These are phyloP conservation scores for Tetragonula carbonaria DNA, from an alignment of 2,888 invertebrate species.

Conservation along the genomic window DNA sequence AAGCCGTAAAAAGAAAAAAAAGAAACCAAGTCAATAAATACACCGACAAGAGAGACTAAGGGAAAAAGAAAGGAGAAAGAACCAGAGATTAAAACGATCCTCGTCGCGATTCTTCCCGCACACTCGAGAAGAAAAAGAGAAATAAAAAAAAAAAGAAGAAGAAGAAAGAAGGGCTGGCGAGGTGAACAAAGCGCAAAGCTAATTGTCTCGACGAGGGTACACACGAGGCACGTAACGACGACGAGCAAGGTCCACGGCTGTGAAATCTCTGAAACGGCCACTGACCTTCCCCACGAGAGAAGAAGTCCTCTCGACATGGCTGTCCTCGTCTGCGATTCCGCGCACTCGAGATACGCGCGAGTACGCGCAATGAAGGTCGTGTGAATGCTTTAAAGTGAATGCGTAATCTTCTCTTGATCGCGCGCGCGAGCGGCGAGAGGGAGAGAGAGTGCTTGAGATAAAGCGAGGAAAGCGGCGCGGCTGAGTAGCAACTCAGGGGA, in stretches of 20 bases:
- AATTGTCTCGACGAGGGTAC: not conserved
- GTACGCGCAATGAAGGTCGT: constrained; percentile 56
- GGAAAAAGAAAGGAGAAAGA: too few species aligned
- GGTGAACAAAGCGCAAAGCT: not conserved
- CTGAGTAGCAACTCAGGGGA: constrained; percentile 7
- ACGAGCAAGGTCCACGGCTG: constrained; percentile 10
- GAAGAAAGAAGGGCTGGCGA: too few species aligned
- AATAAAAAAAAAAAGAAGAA: too few species aligned
- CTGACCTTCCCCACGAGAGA: constrained; percentile 46
- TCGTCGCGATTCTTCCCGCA: too few species aligned
- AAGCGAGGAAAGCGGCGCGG: constrained; percentile 28
- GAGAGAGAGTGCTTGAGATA: constrained; percentile 45
- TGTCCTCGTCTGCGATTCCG: constrained; percentile 43
- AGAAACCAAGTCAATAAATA: too few species aligned
- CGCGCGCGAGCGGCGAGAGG: not conserved
- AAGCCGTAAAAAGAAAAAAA: too few species aligned
- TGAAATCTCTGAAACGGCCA: constrained; percentile 52
- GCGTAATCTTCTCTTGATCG: constrained; percentile 48
- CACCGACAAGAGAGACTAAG: too few species aligned
- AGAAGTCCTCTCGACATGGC: constrained; percentile 21
- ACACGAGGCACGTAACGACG: not conserved
- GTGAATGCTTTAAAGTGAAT: constrained; percentile 50
- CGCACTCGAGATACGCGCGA: constrained; percentile 43
- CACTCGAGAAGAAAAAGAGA: too few species aligned
- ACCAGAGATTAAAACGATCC: too few species aligned